Evolutionary conservation across 2,888 invertebrate species (phyloP), one percentile per base, ranked within the genome.

Genomic region (Drosophila leonis): DNA sequence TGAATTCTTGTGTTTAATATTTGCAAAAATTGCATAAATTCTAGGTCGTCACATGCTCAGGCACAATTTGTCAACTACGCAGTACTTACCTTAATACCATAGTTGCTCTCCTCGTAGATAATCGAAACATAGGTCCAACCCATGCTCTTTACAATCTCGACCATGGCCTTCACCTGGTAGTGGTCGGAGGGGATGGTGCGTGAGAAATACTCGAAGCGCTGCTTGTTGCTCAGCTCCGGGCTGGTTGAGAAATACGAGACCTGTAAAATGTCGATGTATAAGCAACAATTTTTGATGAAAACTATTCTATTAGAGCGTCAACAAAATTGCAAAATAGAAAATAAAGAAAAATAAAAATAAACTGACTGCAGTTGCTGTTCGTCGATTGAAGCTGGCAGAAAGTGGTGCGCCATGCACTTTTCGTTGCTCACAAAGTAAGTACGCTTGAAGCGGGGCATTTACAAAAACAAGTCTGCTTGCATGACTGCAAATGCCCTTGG

Each of bases 221-320:
- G 97, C 91, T 98, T 98, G 94, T 98, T 98, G 78, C 98, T 98
- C 77, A 98, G 94, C 92, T 98, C 98, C 0, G 98, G 97, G 80
- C 98, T 98, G 1, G 98, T 98, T 0, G 98, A 98, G 94, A 98
- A 98, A 93, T 97, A 98, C 0, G 98, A 98, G 18, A 98, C 98
- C 98, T 98, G 78, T 2, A 44, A 42, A 49, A 29, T 18, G 29
- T n/a, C n/a, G 24, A 35, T 42, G 55, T 15, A 44, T 18, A 61
- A 54, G 59, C 52, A 48, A 29, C 46, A 48, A n/a, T 48, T 31
- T 65, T 39, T 57, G 18, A 44, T 59, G 44, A 49, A 67, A 49
- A 54, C 20, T 39, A 57, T 57, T 72, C 51, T 31, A 73, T 57
- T 61, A 56, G 15, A 33, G 37, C 54, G 15, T 27, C 39, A 52